Percentiles rank a stretch among this genome's conserved stretches.
These are phyloP conservation scores for Platanista minor DNA, from an alignment of 2,113 vertebrate species.

Conservation along the genomic window DNA sequence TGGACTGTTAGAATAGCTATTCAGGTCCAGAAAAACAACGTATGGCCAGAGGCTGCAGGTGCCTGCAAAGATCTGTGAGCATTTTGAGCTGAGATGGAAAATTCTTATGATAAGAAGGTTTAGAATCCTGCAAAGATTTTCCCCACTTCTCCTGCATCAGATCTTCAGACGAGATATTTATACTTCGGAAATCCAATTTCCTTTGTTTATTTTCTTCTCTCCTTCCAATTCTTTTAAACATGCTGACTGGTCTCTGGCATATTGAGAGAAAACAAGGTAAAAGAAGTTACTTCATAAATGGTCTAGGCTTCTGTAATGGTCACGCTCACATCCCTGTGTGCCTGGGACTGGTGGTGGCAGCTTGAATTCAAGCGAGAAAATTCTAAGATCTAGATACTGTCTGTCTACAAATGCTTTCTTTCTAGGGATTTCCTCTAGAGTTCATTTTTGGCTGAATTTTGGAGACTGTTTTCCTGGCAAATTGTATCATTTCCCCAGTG, in stretches of 20 bases:
- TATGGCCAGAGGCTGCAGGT: neutral
- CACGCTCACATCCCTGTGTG: neutral
- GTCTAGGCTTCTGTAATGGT: neutral
- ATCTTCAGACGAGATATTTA: slow-evolving; percentile 40
- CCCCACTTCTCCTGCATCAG: neutral
- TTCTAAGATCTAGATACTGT: neutral
- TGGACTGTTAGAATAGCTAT: neutral
- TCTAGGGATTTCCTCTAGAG: neutral
- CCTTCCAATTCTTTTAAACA: slow-evolving; percentile 40
- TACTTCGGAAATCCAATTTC: slow-evolving; percentile 41
- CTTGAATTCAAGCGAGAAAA: slow-evolving; percentile 14
- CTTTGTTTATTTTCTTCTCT: slow-evolving; percentile 47
- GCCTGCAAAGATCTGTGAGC: neutral
- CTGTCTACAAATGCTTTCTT: neutral
- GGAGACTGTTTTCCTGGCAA: neutral
- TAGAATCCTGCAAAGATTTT: neutral
- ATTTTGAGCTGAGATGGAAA: neutral
- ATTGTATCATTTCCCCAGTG: neutral
- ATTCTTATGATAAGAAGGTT: neutral
- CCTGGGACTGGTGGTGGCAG: neutral
- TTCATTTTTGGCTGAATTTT: neutral
- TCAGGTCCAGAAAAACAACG: neutral
- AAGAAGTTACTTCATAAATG: neutral
- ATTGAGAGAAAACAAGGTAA: slow-evolving; percentile 1
- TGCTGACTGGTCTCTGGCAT: neutral